phyloP scores from a whole-genome alignment of 2,797 vertebrate species.

The Sebastiscus albofasciatus region DNA sequence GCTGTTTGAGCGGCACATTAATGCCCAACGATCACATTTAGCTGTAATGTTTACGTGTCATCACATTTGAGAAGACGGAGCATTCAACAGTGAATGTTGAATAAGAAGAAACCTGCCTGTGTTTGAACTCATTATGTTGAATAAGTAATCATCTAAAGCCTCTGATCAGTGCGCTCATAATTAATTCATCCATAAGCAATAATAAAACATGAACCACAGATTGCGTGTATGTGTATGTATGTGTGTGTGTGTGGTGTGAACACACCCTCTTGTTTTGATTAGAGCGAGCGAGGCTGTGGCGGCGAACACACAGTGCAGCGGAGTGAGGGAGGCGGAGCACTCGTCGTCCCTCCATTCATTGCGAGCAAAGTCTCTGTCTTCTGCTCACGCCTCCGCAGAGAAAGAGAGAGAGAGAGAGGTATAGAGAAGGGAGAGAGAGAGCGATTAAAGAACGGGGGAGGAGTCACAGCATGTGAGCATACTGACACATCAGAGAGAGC shows the following conservation, averaged over 20 bases:
- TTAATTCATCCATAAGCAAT: slow-evolving; percentile 53
- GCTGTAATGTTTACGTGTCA: background rate
- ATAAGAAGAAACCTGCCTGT: background rate
- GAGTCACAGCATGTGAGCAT: slow-evolving; percentile 64
- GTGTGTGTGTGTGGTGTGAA: slow-evolving; percentile 20
- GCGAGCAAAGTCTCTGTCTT: slow-evolving; percentile 33
- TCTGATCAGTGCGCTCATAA: slow-evolving; percentile 49
- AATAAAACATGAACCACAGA: slow-evolving; percentile 33
- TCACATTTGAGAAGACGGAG: background rate
- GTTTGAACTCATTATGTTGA: slow-evolving; percentile 31
- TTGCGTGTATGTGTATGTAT: background rate
- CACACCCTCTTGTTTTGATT: slow-evolving; percentile 59
- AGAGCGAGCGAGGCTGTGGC: slow-evolving; percentile 8
- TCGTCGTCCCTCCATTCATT: slow-evolving; percentile 64
- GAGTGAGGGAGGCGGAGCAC: slow-evolving; percentile 34
- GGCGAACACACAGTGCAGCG: slow-evolving; percentile 5
- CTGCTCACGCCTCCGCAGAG: slow-evolving; percentile 13
- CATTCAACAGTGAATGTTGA: background rate
- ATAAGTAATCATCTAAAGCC: slow-evolving; percentile 42
- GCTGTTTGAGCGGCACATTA: background rate
- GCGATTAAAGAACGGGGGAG: slow-evolving; percentile 51
- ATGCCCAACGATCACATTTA: background rate
- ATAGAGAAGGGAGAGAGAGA: background rate
- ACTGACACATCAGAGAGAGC: slow-evolving; percentile 63
- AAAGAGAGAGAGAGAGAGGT: background rate